Base-by-base conservation (phyloP, 2,888 invertebrate genomes). In the Neuroscelio doddi region DNA sequence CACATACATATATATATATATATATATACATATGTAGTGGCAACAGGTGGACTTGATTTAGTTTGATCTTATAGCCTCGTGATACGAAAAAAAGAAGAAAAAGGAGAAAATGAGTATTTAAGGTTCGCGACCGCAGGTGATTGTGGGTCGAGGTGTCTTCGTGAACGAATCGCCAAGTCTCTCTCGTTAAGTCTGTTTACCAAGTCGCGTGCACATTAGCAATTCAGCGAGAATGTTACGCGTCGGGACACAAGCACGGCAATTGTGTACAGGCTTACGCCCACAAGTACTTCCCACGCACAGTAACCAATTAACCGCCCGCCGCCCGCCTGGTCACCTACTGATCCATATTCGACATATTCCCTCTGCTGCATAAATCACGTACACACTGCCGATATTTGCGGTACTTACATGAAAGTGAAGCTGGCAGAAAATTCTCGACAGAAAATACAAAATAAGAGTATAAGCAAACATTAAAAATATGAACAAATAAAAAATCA, bases 121-220 rank as follows among this genome's bases (percentile, higher is more conserved):
- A 67, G 52, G 55, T 67, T 58, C 67, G 52, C 56, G 56, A 58
- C 47, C 53, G 59, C 56, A 39, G 63, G 59, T 67, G 63, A 67
- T 70, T 72, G 66, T 72, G 64, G 72, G 70, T 72, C 72, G 69
- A 68, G 69, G 70, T 69, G 58, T 72, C 70, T 70, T 70, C 68
- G 61, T 63, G 57, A 70, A 57, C 50, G 64, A 66, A 51, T 59
- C 45, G 56, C 56, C 58, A 36, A 57, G 59, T 42, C 45, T 52
- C n/a, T n/a, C 65, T 70, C 64, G 61, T 69, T 69, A 65, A 68
- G 51, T 68, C 51, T 57, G 63, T 59, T 68, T 53, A 55, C 55
- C 56, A 42, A 64, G 58, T 55, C 58, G 46, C 41, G 61, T 52
- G 57, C 51, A 47, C 46, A 64, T 61, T 64, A 68, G 52, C 61